Base-by-base conservation (phyloP, 2,888 invertebrate genomes). In the Drosophila rellima region DNA sequence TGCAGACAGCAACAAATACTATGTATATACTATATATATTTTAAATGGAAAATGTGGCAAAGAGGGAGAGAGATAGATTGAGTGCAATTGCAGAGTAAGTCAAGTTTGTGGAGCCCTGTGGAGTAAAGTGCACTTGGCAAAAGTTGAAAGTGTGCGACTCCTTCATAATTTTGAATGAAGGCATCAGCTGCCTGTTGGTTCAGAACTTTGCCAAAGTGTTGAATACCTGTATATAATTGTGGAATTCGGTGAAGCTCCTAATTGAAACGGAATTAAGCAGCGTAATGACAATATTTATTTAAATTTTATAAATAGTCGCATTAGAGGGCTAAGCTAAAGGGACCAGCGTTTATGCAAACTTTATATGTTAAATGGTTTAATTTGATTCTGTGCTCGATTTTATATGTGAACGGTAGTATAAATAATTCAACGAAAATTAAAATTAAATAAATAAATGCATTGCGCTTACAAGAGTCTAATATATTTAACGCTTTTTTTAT, bases 71-170 rank as follows among this genome's bases (percentile, higher is more conserved):
- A 42, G 4, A 37, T 39, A 8, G 17, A 39, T 13, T 37, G 18
- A 50, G 6, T 1, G 50, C 35, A 18, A 52, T 31, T 54, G 40
- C 15, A n/a, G 39, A 37, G 39, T 42, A 48, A 48, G 42, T 29
- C 51, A 60, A 60, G 33, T 44, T 60, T 60, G 50, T 23, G 18
- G 7, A 31, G n/a, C 31, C 17, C 40, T 37, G 42, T 44, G 29
- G 35, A 42, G 51, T 42, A n/a, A 33, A 62, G 26, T 62, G 61
- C 60, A 50, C 59, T 59, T 48, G 48, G 29, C 42, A 37, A 48
- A 48, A 48, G 39, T 48, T 47, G 20, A n/a, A 59, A 47, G n/a
- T 44, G 20, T 44, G 6, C 20, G 29, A 18, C 47, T 20, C 18
- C 54, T 54, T 47, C 11, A 47, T 29, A 31, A 35, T 23, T 59